phyloP scores from a whole-genome alignment of 2,888 invertebrate genomes.

The Norana najaformis region DNA sequence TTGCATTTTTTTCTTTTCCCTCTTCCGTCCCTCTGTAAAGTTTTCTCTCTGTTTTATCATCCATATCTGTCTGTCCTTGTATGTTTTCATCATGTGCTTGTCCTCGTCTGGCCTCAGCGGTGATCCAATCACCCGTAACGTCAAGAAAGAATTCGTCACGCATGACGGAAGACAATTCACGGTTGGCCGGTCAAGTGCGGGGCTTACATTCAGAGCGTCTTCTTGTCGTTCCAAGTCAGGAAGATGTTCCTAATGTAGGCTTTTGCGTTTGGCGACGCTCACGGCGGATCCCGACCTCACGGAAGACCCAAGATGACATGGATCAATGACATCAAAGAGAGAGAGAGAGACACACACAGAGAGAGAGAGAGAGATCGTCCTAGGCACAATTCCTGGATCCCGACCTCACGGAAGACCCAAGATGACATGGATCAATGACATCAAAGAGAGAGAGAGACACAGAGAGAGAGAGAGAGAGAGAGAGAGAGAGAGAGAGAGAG shows the following conservation, averaged over 20 bases:
- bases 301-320: too few relatives aligned
- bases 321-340: not conserved
- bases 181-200: not conserved
- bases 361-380: not conserved
- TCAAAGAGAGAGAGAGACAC: not conserved
- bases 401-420: too few relatives aligned
- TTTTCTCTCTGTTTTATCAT: too few relatives aligned
- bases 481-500: not conserved
- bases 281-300: not conserved
- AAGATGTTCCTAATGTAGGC: slow-evolving; percentile 13
- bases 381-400: not conserved
- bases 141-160: too few relatives aligned
- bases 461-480: not conserved
- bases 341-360: not conserved
- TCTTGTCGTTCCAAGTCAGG: not conserved
- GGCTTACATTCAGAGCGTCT: not conserved
- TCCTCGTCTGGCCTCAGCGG: too few relatives aligned
- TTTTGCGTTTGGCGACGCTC: not conserved
- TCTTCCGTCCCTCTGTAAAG: too few relatives aligned
- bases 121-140: too few relatives aligned
- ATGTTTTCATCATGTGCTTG: too few relatives aligned
- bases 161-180: too few relatives aligned
- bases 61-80: too few relatives aligned
- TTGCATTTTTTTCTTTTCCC: too few relatives aligned
- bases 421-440: not conserved